phyloP scores from a whole-genome alignment of 2,888 invertebrate species.

The Alloplasta piceator region DNA sequence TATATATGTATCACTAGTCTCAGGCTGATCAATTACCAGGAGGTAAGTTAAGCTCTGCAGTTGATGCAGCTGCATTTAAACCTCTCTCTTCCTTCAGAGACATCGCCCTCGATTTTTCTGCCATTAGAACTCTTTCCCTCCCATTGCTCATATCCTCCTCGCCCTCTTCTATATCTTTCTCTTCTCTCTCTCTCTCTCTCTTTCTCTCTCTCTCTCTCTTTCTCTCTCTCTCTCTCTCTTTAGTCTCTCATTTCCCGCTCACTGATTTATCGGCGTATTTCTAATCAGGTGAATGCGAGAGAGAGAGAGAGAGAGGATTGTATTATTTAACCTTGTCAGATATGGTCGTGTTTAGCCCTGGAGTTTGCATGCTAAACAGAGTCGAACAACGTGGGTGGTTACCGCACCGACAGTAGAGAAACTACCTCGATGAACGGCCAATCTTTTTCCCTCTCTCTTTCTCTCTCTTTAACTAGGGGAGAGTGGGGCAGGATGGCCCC shows the following conservation, averaged over 20 bases:
- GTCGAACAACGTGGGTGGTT: slow-evolving; percentile 81
- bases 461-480: slow-evolving; percentile 26
- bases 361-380: slow-evolving; percentile 79
- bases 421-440: slow-evolving; percentile 37
- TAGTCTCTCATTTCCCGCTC: slow-evolving; percentile 22
- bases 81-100: slow-evolving; percentile 55
- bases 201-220: slow-evolving; percentile 14
- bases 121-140: slow-evolving; percentile 39
- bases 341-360: slow-evolving; percentile 75
- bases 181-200: slow-evolving; percentile 23
- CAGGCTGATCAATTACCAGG: slow-evolving; percentile 69
- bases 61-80: slow-evolving; percentile 59
- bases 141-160: too few relatives aligned
- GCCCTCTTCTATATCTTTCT: background rate
- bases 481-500: too few relatives aligned
- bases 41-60: slow-evolving; percentile 50
- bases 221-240: slow-evolving; percentile 24
- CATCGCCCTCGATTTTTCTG: slow-evolving; percentile 53
- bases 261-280: slow-evolving; percentile 77
- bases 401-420: slow-evolving; percentile 49
- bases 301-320: slow-evolving; percentile 71
- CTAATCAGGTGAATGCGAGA: slow-evolving; percentile 75
- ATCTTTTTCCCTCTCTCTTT: slow-evolving; percentile 37
- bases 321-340: slow-evolving; percentile 82
- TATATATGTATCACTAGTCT: slow-evolving; percentile 32